A percentile compares a stretch with the other conserved stretches of the same genome.
phyloP scores from a whole-genome alignment of 2,888 invertebrate species.

The Sycophila texana region DNA sequence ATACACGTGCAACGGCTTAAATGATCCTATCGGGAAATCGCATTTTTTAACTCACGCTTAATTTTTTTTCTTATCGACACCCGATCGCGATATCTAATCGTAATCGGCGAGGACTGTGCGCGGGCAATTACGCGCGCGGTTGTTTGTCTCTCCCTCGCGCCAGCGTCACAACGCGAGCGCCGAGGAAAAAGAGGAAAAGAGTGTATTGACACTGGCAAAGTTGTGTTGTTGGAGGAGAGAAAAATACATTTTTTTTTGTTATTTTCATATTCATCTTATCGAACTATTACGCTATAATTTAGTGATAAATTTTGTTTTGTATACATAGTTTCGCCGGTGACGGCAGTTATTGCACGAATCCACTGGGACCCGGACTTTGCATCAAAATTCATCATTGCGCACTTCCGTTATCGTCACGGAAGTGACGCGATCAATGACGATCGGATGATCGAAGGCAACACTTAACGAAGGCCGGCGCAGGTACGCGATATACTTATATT shows the following conservation, averaged over 20 bases:
- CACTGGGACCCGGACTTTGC: background rate
- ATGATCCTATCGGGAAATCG: conserved; percentile 26
- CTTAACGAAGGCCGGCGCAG: too few species aligned
- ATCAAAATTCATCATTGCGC: background rate
- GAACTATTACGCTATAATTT: background rate
- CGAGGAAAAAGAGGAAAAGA: background rate
- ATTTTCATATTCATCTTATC: background rate
- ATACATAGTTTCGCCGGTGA: background rate
- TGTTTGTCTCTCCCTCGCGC: background rate
- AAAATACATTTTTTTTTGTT: conserved; percentile 8
- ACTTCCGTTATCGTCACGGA: background rate
- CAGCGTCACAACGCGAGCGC: background rate
- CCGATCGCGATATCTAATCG: conserved; percentile 28
- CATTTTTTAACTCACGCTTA: background rate
- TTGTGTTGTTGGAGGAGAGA: background rate
- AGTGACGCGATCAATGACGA: background rate
- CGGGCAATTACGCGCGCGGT: conserved; percentile 7
- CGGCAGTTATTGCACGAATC: background rate
- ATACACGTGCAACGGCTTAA: conserved; percentile 10
- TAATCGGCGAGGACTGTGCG: conserved; percentile 14
- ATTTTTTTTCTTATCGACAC: background rate
- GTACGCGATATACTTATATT: too few species aligned
- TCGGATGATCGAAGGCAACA: background rate
- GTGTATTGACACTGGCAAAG: background rate
- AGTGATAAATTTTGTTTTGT: conserved; percentile 7